These are phyloP conservation scores for Thymallus thymallus DNA, from an alignment of 2,113 vertebrate genomes.

Conservation along the genomic window DNA sequence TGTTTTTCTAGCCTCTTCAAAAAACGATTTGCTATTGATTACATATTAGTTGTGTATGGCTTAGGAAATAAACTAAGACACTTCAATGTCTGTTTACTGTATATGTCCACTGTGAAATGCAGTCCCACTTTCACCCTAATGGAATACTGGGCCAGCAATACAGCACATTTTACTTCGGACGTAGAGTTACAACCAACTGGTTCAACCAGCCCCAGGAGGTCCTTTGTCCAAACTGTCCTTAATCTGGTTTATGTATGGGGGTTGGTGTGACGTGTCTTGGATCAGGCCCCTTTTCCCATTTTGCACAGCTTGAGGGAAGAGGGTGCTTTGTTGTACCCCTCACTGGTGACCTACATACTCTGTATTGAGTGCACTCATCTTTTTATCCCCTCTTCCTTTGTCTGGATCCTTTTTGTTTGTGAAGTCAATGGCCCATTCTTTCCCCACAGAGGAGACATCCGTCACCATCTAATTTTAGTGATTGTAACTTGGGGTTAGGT, in stretches of 20 bases:
- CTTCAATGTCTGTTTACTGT: background rate
- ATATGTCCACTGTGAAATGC: background rate
- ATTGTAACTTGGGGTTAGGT: background rate
- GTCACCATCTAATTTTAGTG: background rate
- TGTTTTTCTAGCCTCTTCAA: too few species aligned
- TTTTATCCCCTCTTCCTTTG: slow-evolving; percentile 23
- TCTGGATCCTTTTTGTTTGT: too few species aligned
- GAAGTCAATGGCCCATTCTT: background rate
- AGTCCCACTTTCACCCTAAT: background rate
- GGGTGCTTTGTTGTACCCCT: slow-evolving; percentile 20
- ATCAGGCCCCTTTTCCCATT: background rate
- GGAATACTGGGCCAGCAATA: too few species aligned
- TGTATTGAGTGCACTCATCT: slow-evolving; percentile 14
- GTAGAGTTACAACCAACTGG: too few species aligned
- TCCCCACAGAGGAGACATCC: too few species aligned
- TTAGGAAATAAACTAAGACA: too few species aligned
- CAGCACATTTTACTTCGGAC: too few species aligned
- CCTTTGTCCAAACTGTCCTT: slow-evolving; percentile 14
- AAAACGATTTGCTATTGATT: too few species aligned
- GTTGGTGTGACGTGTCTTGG: background rate
- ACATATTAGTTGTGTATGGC: background rate
- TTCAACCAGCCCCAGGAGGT: too few species aligned
- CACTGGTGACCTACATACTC: slow-evolving; percentile 40
- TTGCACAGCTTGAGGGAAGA: background rate
- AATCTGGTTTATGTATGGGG: background rate